phyloP scores from a whole-genome alignment of 2,797 vertebrate species.

The Oryzias dopingdopingensis region DNA sequence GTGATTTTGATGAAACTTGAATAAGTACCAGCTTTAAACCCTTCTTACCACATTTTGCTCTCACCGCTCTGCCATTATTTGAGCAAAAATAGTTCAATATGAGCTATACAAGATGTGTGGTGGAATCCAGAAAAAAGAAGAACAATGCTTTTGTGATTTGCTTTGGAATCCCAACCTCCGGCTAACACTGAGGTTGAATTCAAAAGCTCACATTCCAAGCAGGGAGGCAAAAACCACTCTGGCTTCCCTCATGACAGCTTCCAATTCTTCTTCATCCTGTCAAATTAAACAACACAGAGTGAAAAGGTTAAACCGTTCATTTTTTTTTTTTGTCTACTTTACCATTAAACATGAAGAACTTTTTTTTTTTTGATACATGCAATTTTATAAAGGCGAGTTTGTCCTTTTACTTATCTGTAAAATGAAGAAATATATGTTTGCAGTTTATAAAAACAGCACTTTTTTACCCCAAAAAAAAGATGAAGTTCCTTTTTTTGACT shows the following conservation, averaged over 20 bases:
- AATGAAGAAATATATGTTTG: too few relatives aligned
- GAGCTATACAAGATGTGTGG: slow-evolving; percentile 28
- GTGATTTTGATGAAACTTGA: slow-evolving; percentile 48
- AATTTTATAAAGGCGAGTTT: too few relatives aligned
- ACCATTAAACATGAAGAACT: too few relatives aligned
- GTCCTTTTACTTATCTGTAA: too few relatives aligned
- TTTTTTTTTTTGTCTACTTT: too few relatives aligned
- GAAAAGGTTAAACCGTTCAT: too few relatives aligned
- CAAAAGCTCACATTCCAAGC: slow-evolving; percentile 18
- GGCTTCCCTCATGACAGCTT: too few relatives aligned
- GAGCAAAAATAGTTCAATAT: slow-evolving; percentile 34
- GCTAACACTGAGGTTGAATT: slow-evolving; percentile 11
- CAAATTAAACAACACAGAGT: background rate
- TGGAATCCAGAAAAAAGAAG: slow-evolving; percentile 35
- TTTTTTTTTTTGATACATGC: too few relatives aligned
- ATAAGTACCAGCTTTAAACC: slow-evolving; percentile 32
- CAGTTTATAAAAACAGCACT: too few relatives aligned
- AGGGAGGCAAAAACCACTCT: slow-evolving; percentile 35
- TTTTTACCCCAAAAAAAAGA: too few relatives aligned
- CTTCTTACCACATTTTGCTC: slow-evolving; percentile 64
- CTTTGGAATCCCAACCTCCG: slow-evolving; percentile 40
- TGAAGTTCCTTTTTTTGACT: background rate
- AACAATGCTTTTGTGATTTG: slow-evolving; percentile 40
- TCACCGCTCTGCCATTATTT: slow-evolving; percentile 47
- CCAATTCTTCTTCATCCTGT: slow-evolving; percentile 22